Conservation (phyloP, 2,113 vertebrate species). For the Ceyx melanurus region DNA sequence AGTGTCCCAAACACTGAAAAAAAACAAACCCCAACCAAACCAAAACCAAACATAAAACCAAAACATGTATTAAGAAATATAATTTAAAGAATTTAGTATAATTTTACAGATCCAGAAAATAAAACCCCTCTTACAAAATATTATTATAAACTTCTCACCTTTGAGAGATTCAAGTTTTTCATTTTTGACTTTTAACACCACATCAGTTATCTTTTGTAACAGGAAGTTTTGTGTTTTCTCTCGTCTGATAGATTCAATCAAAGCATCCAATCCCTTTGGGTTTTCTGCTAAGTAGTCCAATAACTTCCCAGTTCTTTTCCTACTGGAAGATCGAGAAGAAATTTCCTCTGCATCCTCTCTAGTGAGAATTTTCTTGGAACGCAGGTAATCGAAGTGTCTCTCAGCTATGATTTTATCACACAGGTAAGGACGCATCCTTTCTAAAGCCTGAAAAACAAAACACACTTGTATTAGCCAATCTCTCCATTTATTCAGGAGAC, state of each 20-base stretch:
- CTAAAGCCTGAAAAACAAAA: slow-evolving; percentile 75
- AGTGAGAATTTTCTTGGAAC: slow-evolving; percentile 91
- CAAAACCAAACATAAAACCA: no score
- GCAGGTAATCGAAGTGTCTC: slow-evolving; percentile 93
- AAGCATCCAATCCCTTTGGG: slow-evolving; percentile 88
- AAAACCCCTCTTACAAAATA: neutral
- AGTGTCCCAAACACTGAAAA: neutral
- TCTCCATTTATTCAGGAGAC: neutral
- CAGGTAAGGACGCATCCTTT: slow-evolving; percentile 88
- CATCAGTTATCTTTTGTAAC: slow-evolving; percentile 92
- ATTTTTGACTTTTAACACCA: slow-evolving; percentile 91
- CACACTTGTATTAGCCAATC: neutral
- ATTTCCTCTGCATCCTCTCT: slow-evolving; percentile 95
- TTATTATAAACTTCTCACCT: slow-evolving; percentile 74
- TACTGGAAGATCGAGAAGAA: slow-evolving; percentile 86
- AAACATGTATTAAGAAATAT: neutral
- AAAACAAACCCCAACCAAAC: no score
- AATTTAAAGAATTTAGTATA: neutral
- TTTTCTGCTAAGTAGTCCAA: slow-evolving; percentile 93
- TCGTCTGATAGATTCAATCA: slow-evolving; percentile 90
- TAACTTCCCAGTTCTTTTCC: slow-evolving; percentile 86
- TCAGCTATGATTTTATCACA: slow-evolving; percentile 94
- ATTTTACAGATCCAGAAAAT: neutral
- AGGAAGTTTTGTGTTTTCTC: slow-evolving; percentile 91
- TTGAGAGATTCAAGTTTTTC: slow-evolving; percentile 87